Evolutionary conservation across 37 sponge, comb jelly and placozoan genomes (phyloP).

Genomic region (Crambe crambe): DNA sequence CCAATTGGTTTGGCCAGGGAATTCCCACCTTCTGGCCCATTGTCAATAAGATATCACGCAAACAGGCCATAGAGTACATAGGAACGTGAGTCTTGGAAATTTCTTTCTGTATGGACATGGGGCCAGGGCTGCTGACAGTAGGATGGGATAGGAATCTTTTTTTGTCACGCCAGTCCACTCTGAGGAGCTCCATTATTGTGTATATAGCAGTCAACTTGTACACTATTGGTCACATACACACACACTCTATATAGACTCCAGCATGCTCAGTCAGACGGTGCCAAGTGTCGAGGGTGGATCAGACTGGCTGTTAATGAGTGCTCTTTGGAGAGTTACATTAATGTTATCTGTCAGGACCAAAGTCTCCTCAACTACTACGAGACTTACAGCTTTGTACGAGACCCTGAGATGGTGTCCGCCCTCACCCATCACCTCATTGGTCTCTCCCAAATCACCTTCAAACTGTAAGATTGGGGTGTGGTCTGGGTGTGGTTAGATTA

Average conservation of each 20-base stretch:
- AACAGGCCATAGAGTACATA: constrained; percentile 81
- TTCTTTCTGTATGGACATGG: no score
- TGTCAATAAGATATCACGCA: constrained; percentile 66
- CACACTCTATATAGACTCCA: constrained; percentile 76
- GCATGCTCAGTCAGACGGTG: constrained; percentile 80
- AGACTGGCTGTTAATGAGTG: constrained; percentile 85
- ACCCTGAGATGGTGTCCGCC: constrained; percentile 57
- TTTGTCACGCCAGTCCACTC: no score
- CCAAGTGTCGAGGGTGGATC: constrained; percentile 71
- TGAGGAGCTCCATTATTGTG: no score
- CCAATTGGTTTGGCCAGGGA: constrained; percentile 54
- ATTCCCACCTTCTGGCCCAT: constrained; percentile 81
- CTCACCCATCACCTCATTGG: constrained; percentile 68
- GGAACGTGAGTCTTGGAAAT: constrained; percentile 45
- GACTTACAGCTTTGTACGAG: constrained; percentile 66
- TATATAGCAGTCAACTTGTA: no score
- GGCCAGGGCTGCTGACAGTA: no score
- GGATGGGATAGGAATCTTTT: no score
- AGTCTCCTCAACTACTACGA: constrained; percentile 75
- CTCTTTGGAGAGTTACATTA: constrained; percentile 93
- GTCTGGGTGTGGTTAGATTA: not conserved
- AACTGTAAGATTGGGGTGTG: constrained; percentile 38
- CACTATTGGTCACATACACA: no score
- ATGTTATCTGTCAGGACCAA: constrained; percentile 67
- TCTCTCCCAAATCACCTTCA: constrained; percentile 59